Percentiles rank a stretch among this genome's conserved stretches.
phyloP scores from a whole-genome alignment of 2,113 vertebrate genomes.

The Odocoileus virginianus region DNA sequence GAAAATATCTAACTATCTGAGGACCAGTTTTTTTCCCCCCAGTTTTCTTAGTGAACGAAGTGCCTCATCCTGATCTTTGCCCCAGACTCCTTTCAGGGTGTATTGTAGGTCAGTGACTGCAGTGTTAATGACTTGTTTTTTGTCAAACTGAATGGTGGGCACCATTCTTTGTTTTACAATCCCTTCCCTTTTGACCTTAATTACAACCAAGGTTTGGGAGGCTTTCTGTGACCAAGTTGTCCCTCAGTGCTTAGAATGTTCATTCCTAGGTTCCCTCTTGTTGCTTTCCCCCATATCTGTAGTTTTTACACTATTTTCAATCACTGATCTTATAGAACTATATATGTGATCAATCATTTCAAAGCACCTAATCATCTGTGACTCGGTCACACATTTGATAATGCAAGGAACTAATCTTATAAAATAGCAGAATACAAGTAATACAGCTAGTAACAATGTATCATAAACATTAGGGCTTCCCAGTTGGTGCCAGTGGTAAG shows the following conservation, averaged over 20 bases:
- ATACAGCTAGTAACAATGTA: neutral
- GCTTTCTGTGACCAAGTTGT: neutral
- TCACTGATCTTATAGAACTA: neutral
- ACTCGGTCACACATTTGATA: neutral
- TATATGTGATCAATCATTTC: neutral
- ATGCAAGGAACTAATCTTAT: neutral
- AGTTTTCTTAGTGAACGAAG: neutral
- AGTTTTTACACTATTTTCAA: neutral
- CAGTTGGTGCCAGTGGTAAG: neutral
- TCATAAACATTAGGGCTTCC: neutral
- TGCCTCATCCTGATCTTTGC: neutral
- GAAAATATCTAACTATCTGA: neutral
- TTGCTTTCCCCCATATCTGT: neutral
- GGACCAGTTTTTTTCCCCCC: neutral
- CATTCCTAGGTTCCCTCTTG: neutral
- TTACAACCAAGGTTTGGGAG: neutral
- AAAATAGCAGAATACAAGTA: neutral
- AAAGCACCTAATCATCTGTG: neutral
- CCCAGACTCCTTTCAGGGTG: neutral
- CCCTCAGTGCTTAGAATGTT: neutral
- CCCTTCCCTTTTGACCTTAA: neutral
- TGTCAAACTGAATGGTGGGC: neutral
- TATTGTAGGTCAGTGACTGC: neutral
- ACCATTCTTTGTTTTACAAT: neutral
- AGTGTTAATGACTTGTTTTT: neutral